phyloP scores from a whole-genome alignment of 2,888 invertebrate species.

The Diarsia mendica region DNA sequence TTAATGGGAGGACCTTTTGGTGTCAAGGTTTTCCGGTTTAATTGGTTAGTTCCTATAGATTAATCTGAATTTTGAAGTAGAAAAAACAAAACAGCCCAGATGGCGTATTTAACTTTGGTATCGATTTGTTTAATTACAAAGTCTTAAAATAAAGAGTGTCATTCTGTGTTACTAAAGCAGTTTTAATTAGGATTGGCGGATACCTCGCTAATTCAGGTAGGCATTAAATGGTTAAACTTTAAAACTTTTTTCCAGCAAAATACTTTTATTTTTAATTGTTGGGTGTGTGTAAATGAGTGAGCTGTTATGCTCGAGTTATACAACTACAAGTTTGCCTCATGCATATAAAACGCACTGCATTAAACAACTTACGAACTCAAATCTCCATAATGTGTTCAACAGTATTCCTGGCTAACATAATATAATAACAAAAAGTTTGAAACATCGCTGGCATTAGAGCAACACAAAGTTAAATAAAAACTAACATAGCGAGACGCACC shows the following conservation, averaged over 20 bases:
- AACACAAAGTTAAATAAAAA: slow-evolving; percentile 70
- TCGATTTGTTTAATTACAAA: slow-evolving; percentile 18
- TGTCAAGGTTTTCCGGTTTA: slow-evolving; percentile 67
- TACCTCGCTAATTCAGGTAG: background rate
- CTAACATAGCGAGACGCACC: slow-evolving; percentile 69
- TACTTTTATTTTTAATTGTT: background rate
- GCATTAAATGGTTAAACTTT: background rate
- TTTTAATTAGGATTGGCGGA: background rate
- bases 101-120: slow-evolving; percentile 10
- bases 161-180: background rate
- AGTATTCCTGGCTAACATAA: slow-evolving; percentile 40
- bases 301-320: background rate
- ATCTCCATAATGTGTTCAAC: slow-evolving; percentile 51
- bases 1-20: slow-evolving; percentile 66
- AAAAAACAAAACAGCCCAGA: slow-evolving; percentile 22
- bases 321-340: slow-evolving; percentile 12
- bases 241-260: too few species aligned
- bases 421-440: slow-evolving; percentile 56
- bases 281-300: background rate
- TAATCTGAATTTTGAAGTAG: slow-evolving; percentile 28
- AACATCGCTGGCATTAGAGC: slow-evolving; percentile 58
- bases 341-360: slow-evolving; percentile 18
- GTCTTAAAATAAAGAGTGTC: slow-evolving; percentile 5
- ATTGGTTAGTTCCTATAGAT: slow-evolving; percentile 59
- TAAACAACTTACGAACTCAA: slow-evolving; percentile 51